A percentile compares a stretch with the other conserved stretches of the same genome.
Conservation (phyloP, 2,797 vertebrate species). For the Oceanodroma leucorhoa region DNA sequence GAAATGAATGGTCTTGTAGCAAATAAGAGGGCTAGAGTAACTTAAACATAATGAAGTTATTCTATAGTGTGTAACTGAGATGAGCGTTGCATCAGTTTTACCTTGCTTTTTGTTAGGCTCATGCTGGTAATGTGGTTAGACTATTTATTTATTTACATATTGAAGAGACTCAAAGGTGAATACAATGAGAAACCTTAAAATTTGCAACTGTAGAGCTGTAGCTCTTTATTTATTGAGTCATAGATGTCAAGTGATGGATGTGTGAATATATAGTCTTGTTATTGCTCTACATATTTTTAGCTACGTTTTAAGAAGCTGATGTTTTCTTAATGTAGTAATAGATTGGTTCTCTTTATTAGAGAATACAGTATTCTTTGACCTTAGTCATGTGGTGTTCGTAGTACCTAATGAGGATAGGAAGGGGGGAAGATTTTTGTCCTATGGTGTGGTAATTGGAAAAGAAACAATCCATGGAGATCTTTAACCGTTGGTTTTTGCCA, state of each 20-base stretch:
- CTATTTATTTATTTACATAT: not conserved
- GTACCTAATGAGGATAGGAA: not conserved
- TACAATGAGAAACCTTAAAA: not conserved
- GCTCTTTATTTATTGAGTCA: not conserved
- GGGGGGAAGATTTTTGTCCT: not conserved
- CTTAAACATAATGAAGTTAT: not conserved
- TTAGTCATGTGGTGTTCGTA: not conserved
- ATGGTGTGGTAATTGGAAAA: not conserved
- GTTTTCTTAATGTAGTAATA: not conserved
- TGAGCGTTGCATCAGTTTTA: not conserved
- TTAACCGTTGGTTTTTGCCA: not conserved
- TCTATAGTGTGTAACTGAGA: not conserved
- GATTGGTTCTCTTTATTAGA: not conserved
- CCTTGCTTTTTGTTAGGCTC: not conserved
- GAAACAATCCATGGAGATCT: not conserved
- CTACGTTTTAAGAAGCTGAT: not conserved
- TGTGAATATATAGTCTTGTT: not conserved
- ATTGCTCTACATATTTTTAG: not conserved
- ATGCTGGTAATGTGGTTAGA: not conserved
- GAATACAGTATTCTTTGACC: not conserved
- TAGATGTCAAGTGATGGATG: not conserved
- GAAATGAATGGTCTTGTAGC: not conserved
- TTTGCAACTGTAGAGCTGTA: not conserved
- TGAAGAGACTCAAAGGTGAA: not conserved
- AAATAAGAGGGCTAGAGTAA: not conserved